Percentiles rank a stretch among this genome's conserved stretches.
Evolutionary conservation across 2,888 invertebrate genomes (phyloP).

Genomic region (Vesta saturnalis): DNA sequence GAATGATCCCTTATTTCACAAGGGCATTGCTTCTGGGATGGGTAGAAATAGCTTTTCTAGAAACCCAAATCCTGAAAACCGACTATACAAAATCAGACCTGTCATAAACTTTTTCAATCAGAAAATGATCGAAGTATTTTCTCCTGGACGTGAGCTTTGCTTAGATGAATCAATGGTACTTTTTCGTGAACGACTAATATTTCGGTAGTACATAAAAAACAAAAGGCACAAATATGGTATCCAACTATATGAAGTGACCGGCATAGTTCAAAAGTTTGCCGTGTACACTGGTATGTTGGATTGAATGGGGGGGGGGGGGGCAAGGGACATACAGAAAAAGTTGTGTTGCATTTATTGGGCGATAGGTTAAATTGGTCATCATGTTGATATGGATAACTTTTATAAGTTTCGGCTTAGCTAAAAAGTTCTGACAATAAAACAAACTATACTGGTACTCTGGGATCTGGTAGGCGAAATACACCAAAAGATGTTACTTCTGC

Average conservation of each 20-base stretch:
- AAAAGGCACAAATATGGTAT: not conserved
- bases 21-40: not conserved
- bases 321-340: not conserved
- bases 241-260: not conserved
- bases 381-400: conserved; percentile 6
- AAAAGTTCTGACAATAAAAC: not conserved
- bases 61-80: no score
- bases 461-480: not conserved
- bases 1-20: no score
- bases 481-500: not conserved
- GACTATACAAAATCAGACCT: not conserved
- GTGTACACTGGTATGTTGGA: not conserved
- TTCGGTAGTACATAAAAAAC: no score
- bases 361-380: not conserved
- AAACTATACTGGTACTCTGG: no score
- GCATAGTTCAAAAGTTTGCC: not conserved
- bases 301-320: not conserved
- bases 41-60: no score
- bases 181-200: not conserved
- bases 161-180: no score
- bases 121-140: not conserved
- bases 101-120: not conserved
- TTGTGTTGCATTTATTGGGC: not conserved
- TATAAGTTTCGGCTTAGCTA: conserved; percentile 1
- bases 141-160: not conserved